Evolutionary conservation across 2,797 vertebrate species (phyloP).

Genomic region (Melanotaenia parkinsoni): DNA sequence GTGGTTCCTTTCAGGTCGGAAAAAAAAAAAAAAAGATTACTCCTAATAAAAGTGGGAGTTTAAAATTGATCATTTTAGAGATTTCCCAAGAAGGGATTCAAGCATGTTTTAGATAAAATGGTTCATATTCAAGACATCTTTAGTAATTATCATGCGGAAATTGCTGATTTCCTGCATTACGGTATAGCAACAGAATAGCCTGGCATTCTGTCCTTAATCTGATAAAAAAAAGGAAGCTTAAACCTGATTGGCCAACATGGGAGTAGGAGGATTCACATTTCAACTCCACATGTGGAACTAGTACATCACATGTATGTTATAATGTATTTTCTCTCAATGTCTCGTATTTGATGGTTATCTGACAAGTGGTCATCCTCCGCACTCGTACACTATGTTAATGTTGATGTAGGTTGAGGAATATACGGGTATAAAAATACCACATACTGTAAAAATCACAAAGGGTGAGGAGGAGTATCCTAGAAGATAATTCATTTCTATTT

Average conservation of each 20-base stretch:
- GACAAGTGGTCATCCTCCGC: too few species aligned
- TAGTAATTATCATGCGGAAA: neutral
- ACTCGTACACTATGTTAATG: neutral
- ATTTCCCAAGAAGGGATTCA: neutral
- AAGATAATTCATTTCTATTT: neutral
- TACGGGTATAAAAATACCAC: neutral
- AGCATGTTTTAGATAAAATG: neutral
- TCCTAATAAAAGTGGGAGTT: neutral
- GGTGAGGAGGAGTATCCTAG: neutral
- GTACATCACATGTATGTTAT: neutral
- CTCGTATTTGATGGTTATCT: too few species aligned
- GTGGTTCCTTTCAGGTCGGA: constrained; percentile 12
- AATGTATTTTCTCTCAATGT: neutral
- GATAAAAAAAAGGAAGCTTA: neutral
- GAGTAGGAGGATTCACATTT: neutral
- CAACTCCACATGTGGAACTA: neutral
- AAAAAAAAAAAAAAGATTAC: neutral
- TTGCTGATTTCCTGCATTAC: neutral
- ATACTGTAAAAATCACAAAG: neutral
- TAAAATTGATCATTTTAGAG: neutral
- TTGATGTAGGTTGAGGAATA: neutral
- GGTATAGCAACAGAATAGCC: neutral
- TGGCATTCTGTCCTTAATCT: neutral
- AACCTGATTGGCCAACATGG: neutral
- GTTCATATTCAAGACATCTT: neutral